Conservation (phyloP, 2,797 vertebrate species). For the Trachurus trachurus region DNA sequence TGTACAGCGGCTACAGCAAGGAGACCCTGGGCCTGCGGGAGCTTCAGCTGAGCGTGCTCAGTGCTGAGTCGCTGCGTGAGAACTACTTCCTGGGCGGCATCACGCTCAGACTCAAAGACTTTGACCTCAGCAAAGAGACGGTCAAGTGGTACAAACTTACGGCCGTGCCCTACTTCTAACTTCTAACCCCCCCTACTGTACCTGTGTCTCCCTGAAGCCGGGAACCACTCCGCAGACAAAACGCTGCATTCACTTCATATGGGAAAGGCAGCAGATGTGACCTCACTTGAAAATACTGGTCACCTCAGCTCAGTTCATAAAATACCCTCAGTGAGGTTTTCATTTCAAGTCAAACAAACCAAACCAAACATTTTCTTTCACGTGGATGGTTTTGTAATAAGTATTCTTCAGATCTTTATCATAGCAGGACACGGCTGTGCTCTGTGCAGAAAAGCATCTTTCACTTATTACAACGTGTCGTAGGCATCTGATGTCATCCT, state of each 20-base stretch:
- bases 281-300: constrained; percentile 61
- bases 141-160: constrained; percentile 97
- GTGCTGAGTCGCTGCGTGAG: constrained; percentile 95
- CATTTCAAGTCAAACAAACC: constrained; percentile 35
- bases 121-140: constrained; percentile 97
- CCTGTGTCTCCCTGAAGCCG: background rate
- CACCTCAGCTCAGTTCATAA: constrained; percentile 32
- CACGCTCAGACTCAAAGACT: constrained; percentile 96
- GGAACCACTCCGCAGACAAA: constrained; percentile 18
- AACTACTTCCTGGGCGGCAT: constrained; percentile 97
- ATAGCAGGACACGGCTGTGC: background rate
- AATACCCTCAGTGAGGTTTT: constrained; percentile 1
- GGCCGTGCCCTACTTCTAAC: constrained; percentile 90
- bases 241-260: constrained; percentile 47
- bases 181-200: background rate
- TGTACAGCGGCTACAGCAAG: constrained; percentile 96
- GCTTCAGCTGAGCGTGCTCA: constrained; percentile 96
- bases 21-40: constrained; percentile 93
- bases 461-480: background rate
- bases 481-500: background rate
- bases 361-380: constrained; percentile 28
- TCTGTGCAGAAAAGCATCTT: constrained; percentile 14
- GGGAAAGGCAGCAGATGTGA: constrained; percentile 33
- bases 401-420: constrained; percentile 8
- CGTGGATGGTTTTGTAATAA: constrained; percentile 13